These are phyloP conservation scores for Daubentonia madagascariensis DNA, from an alignment of 2,113 vertebrate species.

Conservation along the genomic window DNA sequence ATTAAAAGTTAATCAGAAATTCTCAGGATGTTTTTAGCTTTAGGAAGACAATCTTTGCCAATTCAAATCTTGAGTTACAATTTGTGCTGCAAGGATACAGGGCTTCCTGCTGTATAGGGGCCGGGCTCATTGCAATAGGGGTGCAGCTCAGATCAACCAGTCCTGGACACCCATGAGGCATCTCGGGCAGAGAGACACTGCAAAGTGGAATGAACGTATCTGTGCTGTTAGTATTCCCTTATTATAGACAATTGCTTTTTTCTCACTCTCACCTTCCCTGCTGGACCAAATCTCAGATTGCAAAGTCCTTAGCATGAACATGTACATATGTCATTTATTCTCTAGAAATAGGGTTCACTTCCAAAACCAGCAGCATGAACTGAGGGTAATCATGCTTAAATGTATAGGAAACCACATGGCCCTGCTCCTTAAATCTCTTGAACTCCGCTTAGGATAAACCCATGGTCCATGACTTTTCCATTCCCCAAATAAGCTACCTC, in stretches of 20 bases:
- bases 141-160: too few relatives aligned
- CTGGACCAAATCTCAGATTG: not conserved
- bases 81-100: not conserved
- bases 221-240: not conserved
- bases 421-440: not conserved
- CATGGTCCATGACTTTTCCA: not conserved
- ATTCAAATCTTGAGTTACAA: not conserved
- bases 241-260: not conserved
- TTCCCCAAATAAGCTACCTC: too few relatives aligned
- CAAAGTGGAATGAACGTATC: not conserved
- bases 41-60: not conserved
- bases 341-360: not conserved
- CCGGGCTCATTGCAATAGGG: fast-evolving
- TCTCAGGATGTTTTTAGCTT: not conserved
- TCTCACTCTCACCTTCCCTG: not conserved
- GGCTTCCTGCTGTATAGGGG: not conserved
- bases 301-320: not conserved
- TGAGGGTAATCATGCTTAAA: not conserved
- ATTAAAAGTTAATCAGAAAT: constrained; percentile 46
- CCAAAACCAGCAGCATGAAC: not conserved
- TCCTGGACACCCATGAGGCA: not conserved
- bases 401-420: not conserved
- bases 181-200: not conserved
- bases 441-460: not conserved
- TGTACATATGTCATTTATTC: not conserved